phyloP scores from a whole-genome alignment of 2,113 vertebrate species.

The Pheucticus melanocephalus region DNA sequence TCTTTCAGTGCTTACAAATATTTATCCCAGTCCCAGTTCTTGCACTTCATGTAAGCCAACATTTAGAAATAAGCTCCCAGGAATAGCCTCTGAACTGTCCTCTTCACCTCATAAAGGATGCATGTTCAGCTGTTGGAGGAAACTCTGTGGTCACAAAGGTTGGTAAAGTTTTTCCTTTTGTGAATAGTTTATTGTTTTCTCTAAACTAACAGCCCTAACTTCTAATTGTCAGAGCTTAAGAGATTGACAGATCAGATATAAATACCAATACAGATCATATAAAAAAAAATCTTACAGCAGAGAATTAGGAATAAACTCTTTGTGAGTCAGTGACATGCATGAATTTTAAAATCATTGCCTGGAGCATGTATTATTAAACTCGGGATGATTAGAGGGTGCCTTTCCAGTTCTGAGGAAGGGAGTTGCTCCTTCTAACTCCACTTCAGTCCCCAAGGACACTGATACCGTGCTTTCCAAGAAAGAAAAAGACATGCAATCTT shows the following conservation, averaged over 20 bases:
- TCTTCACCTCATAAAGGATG: background rate
- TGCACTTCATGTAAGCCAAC: background rate
- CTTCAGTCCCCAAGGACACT: background rate
- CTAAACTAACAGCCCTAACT: background rate
- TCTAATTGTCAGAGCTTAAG: background rate
- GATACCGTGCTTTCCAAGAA: background rate
- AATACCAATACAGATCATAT: background rate
- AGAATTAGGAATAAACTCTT: background rate
- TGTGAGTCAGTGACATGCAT: background rate
- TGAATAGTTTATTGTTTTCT: background rate
- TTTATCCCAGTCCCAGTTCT: background rate
- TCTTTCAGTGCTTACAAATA: background rate
- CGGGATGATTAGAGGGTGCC: background rate
- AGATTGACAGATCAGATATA: background rate
- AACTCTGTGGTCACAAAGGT: background rate
- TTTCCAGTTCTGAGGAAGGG: slow-evolving; percentile 16
- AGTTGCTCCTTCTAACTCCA: slow-evolving; percentile 6
- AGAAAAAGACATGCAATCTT: background rate
- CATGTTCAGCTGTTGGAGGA: background rate
- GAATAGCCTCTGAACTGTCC: background rate
- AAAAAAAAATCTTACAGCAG: background rate
- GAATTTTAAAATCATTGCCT: background rate
- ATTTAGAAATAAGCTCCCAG: background rate
- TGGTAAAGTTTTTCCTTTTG: background rate
- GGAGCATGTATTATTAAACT: background rate